phyloP scores from a whole-genome alignment of 2,113 vertebrate species.

The Hipposideros armiger region DNA sequence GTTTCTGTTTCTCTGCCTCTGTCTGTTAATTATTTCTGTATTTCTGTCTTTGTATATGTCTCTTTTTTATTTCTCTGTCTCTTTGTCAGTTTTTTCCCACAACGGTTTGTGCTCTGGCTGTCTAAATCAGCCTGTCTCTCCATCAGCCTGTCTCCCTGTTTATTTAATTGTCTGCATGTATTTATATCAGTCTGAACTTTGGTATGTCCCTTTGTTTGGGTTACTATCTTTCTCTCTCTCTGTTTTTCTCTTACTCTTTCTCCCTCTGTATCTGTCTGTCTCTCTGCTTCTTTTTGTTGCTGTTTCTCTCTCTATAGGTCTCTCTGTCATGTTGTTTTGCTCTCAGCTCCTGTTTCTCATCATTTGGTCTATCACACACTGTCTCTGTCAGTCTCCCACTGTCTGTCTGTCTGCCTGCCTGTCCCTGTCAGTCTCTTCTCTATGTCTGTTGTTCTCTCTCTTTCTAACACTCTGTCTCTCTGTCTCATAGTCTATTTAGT shows the following conservation, averaged over 20 bases:
- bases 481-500: neutral
- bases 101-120: neutral
- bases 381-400: neutral
- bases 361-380: neutral
- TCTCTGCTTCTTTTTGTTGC: neutral
- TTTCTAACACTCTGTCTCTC: neutral
- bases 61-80: constrained; percentile 3
- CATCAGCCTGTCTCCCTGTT: neutral
- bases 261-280: neutral
- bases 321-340: neutral
- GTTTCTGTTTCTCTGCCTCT: neutral
- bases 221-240: neutral
- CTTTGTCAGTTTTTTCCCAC: neutral
- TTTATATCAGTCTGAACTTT: constrained; percentile 2
- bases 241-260: neutral
- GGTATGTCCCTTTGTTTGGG: neutral
- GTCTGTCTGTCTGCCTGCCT: neutral
- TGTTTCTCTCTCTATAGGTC: neutral
- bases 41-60: neutral
- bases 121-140: neutral
- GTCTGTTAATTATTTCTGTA: constrained; percentile 12
- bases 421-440: neutral
- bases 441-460: neutral
- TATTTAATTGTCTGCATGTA: neutral
- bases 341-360: neutral